phyloP scores from a whole-genome alignment of 1,140 invertebrate species.

The Anthonomus grandis region DNA sequence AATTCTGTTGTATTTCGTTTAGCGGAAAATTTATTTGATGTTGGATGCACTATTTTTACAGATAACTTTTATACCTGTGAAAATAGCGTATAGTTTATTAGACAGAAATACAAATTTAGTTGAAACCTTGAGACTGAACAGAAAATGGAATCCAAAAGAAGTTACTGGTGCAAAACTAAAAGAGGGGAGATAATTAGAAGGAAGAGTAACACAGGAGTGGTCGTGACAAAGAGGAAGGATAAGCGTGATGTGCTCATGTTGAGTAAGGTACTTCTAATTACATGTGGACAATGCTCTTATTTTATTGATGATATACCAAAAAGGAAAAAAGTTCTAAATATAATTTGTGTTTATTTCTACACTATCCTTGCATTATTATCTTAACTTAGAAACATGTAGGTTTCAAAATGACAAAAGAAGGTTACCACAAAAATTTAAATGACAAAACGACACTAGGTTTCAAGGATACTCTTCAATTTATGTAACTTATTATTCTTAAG shows the following conservation, averaged over 20 bases:
- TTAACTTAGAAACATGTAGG: too few relatives aligned
- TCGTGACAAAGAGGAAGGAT: constrained; percentile 49
- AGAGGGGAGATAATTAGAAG: constrained; percentile 39
- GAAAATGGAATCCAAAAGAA: constrained; percentile 43
- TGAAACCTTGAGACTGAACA: constrained; percentile 48
- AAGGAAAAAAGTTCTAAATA: too few relatives aligned
- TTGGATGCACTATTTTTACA: constrained; percentile 16
- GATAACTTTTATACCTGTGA: constrained; percentile 16
- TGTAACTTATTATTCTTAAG: too few relatives aligned
- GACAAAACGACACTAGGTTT: too few relatives aligned
- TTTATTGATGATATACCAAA: too few relatives aligned
- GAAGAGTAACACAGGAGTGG: constrained; percentile 46
- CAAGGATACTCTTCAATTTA: too few relatives aligned
- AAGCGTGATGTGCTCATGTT: constrained; percentile 48
- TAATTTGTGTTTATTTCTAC: too few relatives aligned
- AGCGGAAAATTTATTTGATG: constrained; percentile 19
- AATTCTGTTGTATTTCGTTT: constrained; percentile 5
- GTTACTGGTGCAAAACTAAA: constrained; percentile 45
- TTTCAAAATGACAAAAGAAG: too few relatives aligned
- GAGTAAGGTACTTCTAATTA: constrained; percentile 48
- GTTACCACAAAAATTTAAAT: too few relatives aligned
- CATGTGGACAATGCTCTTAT: too few relatives aligned
- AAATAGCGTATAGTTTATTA: constrained; percentile 46
- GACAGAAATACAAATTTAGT: constrained; percentile 50
- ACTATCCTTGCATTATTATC: too few relatives aligned